These are phyloP conservation scores for Sturmia bella DNA, from an alignment of 2,888 invertebrate species.

Conservation along the genomic window DNA sequence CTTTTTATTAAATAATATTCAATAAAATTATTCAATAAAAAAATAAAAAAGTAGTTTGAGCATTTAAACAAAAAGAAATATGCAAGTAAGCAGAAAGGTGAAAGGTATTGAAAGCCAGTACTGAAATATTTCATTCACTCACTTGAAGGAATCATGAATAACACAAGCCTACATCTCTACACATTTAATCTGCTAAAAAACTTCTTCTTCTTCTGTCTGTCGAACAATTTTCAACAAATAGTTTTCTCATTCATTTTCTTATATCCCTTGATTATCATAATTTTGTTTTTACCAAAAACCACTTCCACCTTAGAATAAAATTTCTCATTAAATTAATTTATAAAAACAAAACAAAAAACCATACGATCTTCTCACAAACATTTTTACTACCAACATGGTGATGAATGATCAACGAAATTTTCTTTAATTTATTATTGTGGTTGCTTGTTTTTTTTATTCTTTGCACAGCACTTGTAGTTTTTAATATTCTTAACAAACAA, in stretches of 20 bases:
- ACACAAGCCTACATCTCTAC: neutral
- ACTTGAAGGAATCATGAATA: too few relatives aligned
- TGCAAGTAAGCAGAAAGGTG: too few relatives aligned
- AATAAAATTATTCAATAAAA: too few relatives aligned
- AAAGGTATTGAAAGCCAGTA: too few relatives aligned
- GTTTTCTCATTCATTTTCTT: neutral
- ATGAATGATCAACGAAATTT: conserved; percentile 16
- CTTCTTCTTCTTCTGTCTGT: neutral
- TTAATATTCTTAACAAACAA: neutral
- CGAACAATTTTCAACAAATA: neutral
- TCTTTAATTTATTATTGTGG: conserved; percentile 19
- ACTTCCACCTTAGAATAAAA: conserved; percentile 9
- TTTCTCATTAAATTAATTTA: neutral
- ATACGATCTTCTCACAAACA: neutral
- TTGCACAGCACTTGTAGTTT: neutral
- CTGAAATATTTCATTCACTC: too few relatives aligned
- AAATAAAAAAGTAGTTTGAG: too few relatives aligned
- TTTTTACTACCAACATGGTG: neutral
- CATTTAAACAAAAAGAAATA: too few relatives aligned
- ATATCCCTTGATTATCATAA: neutral
- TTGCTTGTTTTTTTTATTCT: neutral
- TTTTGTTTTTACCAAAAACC: neutral
- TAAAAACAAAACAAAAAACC: neutral
- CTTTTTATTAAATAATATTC: too few relatives aligned
- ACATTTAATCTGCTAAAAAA: neutral